phyloP scores from a whole-genome alignment of 1,140 invertebrate genomes.

The Drosophila varians region DNA sequence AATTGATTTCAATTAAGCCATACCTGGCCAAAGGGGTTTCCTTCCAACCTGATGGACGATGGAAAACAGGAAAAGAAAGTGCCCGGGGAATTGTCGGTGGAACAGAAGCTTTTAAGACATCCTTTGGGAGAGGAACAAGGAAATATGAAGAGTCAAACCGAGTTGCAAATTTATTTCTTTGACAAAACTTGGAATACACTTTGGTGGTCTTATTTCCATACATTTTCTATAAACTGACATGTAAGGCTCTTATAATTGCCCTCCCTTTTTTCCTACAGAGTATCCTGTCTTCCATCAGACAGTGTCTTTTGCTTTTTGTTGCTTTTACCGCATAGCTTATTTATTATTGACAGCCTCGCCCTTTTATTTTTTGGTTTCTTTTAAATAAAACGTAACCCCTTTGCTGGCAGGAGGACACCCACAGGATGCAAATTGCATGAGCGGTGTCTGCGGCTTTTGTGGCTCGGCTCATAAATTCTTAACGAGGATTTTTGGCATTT shows the following conservation, averaged over 20 bases:
- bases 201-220: too few relatives aligned
- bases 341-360: conserved; percentile 61
- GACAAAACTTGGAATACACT: too few relatives aligned
- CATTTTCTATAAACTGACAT: too few relatives aligned
- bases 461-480: conserved; percentile 67
- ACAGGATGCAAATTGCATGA: conserved; percentile 69
- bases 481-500: conserved; percentile 63
- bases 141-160: too few relatives aligned
- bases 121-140: conserved; percentile 12
- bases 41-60: neutral
- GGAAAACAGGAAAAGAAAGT: neutral
- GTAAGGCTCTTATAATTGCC: neutral
- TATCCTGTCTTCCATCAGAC: neutral
- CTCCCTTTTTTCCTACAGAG: neutral
- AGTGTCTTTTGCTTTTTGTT: neutral
- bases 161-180: too few relatives aligned
- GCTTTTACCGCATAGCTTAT: conserved; percentile 59
- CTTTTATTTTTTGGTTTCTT: too few relatives aligned
- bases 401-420: conserved; percentile 12
- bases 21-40: conserved; percentile 14
- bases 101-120: conserved; percentile 58
- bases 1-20: conserved; percentile 78
- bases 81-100: neutral
- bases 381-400: neutral
- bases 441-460: conserved; percentile 67